Percentiles rank a stretch among this genome's conserved stretches.
These are phyloP conservation scores for Paradoxurus hermaphroditus DNA, from an alignment of 2,113 vertebrate species.

Conservation along the genomic window DNA sequence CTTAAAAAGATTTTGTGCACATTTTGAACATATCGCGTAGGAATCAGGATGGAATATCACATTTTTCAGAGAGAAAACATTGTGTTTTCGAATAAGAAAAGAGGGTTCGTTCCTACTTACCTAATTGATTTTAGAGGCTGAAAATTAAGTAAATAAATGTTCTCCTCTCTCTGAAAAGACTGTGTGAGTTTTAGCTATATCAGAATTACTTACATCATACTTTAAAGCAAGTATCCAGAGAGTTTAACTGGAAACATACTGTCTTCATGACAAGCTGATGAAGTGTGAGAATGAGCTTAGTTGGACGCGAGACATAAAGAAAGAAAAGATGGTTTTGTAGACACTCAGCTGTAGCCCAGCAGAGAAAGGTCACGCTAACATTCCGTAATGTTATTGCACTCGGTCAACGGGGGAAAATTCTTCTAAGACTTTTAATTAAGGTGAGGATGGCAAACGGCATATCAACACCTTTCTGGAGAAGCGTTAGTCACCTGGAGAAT, in stretches of 20 bases:
- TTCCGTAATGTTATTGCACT: slow-evolving; percentile 30
- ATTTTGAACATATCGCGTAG: neutral
- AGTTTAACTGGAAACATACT: slow-evolving; percentile 4
- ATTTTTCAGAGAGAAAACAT: neutral
- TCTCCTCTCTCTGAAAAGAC: neutral
- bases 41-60: neutral
- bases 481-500: neutral
- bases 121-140: neutral
- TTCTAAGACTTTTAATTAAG: slow-evolving; percentile 28
- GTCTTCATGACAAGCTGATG: neutral
- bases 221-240: neutral
- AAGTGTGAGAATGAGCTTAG: slow-evolving; percentile 5
- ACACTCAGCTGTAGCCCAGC: neutral
- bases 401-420: neutral
- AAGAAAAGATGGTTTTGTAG: slow-evolving; percentile 36
- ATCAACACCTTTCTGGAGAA: slow-evolving; percentile 19
- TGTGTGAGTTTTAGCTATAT: neutral
- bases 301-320: neutral
- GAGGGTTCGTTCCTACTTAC: neutral
- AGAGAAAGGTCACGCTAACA: slow-evolving; percentile 8
- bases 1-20: neutral
- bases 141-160: neutral
- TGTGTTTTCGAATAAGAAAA: neutral
- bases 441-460: slow-evolving; percentile 2
- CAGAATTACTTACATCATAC: neutral